Conservation (phyloP, 2,888 invertebrate genomes). For the Ceramica pisi region DNA sequence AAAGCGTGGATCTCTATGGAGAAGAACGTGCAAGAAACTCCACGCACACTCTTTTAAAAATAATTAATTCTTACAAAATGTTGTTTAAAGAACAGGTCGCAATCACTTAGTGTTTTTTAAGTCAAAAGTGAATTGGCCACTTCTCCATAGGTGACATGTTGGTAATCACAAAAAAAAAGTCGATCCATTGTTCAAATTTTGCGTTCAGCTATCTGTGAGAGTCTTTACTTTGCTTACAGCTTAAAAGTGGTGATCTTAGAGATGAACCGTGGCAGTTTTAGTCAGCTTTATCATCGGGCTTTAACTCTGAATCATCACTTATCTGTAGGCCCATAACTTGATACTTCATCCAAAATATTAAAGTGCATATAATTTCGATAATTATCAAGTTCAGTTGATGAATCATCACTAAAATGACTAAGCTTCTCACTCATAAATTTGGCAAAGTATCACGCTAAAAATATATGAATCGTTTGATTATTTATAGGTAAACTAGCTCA, state of each 20-base stretch:
- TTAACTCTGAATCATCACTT: slow-evolving; percentile 11
- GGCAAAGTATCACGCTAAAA: too few relatives aligned
- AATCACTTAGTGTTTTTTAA: too few relatives aligned
- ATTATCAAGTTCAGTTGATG: background rate
- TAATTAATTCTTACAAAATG: too few relatives aligned
- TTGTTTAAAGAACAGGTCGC: too few relatives aligned
- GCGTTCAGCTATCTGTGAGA: background rate
- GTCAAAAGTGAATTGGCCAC: background rate
- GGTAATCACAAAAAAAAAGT: too few relatives aligned
- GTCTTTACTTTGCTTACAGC: too few relatives aligned
- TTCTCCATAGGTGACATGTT: background rate
- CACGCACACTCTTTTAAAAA: too few relatives aligned
- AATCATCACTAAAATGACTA: slow-evolving; percentile 5
- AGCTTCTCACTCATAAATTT: background rate
- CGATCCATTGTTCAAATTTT: background rate
- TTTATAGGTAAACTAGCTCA: too few relatives aligned
- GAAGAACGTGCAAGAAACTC: too few relatives aligned
- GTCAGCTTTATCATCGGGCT: background rate
- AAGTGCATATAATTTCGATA: background rate
- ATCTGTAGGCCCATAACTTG: background rate
- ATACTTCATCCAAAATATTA: background rate
- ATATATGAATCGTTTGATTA: too few relatives aligned
- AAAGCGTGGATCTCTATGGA: too few relatives aligned
- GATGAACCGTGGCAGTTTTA: background rate
- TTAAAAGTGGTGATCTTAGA: background rate